Evolutionary conservation across 2,113 vertebrate species (phyloP).

Genomic region (Sakesphorus luctuosus): DNA sequence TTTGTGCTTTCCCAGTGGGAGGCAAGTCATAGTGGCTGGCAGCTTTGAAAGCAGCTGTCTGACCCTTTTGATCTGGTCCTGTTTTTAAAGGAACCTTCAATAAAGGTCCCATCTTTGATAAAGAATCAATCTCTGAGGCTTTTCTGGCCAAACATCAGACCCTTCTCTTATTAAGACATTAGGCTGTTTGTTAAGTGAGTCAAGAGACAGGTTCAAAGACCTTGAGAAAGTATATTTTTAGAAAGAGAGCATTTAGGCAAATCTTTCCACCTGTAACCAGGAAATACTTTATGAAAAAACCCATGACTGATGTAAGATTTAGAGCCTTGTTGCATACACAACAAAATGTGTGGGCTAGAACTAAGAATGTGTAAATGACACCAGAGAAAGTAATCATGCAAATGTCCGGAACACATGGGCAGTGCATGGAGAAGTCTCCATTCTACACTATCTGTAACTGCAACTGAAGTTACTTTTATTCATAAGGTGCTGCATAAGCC

Average conservation of each 20-base stretch:
- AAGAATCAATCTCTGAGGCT: not conserved
- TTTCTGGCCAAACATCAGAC: not conserved
- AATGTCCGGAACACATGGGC: not conserved
- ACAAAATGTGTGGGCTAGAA: not conserved
- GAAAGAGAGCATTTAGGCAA: not conserved
- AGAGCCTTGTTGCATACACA: not conserved
- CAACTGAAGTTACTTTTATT: not conserved
- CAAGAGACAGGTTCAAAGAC: not conserved
- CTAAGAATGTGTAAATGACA: not conserved
- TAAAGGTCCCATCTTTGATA: not conserved
- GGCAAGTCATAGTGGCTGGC: not conserved
- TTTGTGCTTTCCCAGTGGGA: not conserved
- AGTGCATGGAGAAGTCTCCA: not conserved
- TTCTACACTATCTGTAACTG: not conserved
- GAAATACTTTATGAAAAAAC: not conserved
- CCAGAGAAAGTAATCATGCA: not conserved
- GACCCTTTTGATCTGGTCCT: not conserved
- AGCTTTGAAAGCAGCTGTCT: not conserved
- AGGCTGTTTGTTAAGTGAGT: not conserved
- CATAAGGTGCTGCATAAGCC: not conserved
- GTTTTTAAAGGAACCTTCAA: not conserved
- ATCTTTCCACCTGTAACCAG: not conserved
- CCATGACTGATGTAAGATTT: not conserved
- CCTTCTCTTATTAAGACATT: not conserved
- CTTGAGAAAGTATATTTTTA: not conserved